Base-by-base conservation (phyloP, 2,113 vertebrate genomes). In the Arvicanthis niloticus region DNA sequence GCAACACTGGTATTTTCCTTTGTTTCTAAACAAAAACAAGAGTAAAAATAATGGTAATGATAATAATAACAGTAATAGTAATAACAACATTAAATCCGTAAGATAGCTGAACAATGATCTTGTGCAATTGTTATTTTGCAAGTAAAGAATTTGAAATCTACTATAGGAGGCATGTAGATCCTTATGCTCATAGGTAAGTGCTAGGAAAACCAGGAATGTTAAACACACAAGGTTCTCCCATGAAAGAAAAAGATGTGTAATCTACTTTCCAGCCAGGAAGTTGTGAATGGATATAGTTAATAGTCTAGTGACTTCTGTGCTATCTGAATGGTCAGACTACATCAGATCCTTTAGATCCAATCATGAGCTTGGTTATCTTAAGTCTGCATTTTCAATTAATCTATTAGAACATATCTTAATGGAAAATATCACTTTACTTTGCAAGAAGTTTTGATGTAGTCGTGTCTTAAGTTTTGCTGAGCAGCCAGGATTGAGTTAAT, bases 1-100 rank as follows among this genome's bases (percentile, higher is more conserved):
- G 98, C 98, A 58, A 98, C 98, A 31, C 3, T 65, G 88, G 84
- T 1, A 62, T 99, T 99, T 97, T 99, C 98, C 86, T 98, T 98
- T 42, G 99, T 99, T 76, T 99, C 99, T 99, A 58, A 88, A 73
- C 13, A 40, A 88, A 19, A 67, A 45, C 26, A 86, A 91, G 93
- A 97, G n/a, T 24, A 81, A 2, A 7, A 58, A 58, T 17, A 92
- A 89, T 65, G 91, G 56, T 21, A 65, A 97, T 90, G 88, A 88
- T 82, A 84, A 62, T 53, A 62, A 60, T 29, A 98, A 88, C 53
- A 91, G 51, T 34, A 65, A 96, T 89, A 91, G 89, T 86, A 90
- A 75, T 40, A 72, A 51, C 37, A 92, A 48, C 5, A 80, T 76
- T 78, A 92, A 88, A 68, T 51, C 31, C n/a, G 2, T 76, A 84